A percentile compares a stretch with the other conserved stretches of the same genome.
These are phyloP conservation scores for Mellilla xanthometata DNA, from an alignment of 2,888 invertebrate genomes.

Conservation along the genomic window DNA sequence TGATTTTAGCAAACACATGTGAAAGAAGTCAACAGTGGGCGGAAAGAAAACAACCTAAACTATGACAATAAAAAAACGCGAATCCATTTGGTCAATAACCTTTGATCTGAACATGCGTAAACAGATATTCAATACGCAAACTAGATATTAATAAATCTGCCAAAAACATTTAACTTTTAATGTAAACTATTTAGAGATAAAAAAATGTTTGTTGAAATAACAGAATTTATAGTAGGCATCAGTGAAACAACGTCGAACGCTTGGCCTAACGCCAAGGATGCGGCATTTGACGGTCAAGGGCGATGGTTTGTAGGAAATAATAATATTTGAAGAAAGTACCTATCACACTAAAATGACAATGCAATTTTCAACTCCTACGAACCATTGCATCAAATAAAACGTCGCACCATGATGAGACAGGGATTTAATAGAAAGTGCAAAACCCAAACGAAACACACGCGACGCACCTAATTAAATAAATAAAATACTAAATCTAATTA, in stretches of 20 bases:
- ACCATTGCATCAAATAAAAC: too few relatives aligned
- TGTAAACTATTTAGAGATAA: conserved; percentile 18
- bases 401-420: too few relatives aligned
- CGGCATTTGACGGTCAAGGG: conserved; percentile 33
- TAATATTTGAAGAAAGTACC: background rate
- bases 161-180: conserved; percentile 25
- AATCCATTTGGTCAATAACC: conserved; percentile 12
- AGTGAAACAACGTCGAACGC: conserved; percentile 15
- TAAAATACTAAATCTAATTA: conserved; percentile 10
- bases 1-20: background rate
- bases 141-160: conserved; percentile 25
- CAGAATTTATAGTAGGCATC: conserved; percentile 17
- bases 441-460: too few relatives aligned
- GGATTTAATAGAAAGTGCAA: too few relatives aligned
- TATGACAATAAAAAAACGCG: conserved; percentile 1
- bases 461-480: conserved; percentile 3
- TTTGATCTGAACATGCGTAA: conserved; percentile 12
- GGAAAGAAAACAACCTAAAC: conserved; percentile 2
- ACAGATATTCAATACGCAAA: conserved; percentile 13
- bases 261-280: conserved; percentile 32
- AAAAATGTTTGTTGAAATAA: conserved; percentile 23
- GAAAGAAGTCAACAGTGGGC: conserved; percentile 11
- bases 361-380: too few relatives aligned
- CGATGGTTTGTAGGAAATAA: conserved; percentile 13
- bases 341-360: too few relatives aligned